Conservation (phyloP, 2,113 vertebrate species). For the Cyprinus carpio region DNA sequence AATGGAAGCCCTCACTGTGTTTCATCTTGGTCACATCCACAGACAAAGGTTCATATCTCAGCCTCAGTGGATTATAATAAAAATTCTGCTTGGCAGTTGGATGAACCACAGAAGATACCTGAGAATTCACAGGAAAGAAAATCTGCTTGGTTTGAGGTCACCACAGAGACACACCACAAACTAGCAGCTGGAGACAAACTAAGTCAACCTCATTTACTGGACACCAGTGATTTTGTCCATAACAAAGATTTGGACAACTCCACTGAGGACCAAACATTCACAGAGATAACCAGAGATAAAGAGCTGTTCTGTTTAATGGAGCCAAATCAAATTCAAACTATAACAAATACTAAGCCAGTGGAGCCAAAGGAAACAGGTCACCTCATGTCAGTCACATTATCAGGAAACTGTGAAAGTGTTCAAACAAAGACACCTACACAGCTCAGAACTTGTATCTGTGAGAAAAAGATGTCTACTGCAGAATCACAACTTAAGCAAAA, state of each 20-base stretch:
- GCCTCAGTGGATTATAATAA: not conserved
- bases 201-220: not conserved
- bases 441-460: not conserved
- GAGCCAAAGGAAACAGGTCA: conserved; percentile 4
- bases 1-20: not conserved
- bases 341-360: not conserved
- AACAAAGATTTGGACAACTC: not conserved
- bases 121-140: not conserved
- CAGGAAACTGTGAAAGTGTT: not conserved
- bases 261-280: not conserved
- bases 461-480: not conserved
- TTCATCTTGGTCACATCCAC: conserved; percentile 39
- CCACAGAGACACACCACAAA: not conserved
- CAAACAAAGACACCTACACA: not conserved
- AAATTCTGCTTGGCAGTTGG: not conserved
- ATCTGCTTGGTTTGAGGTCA: not conserved
- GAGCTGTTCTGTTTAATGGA: not conserved
- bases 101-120: not conserved
- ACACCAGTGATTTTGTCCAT: not conserved
- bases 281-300: not conserved
- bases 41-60: conserved; percentile 11
- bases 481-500: too few relatives aligned
- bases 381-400: not conserved
- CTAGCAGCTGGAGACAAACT: not conserved
- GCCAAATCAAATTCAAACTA: conserved; percentile 1